phyloP scores from a whole-genome alignment of 2,113 vertebrate genomes.

The Bubo blakistoni region DNA sequence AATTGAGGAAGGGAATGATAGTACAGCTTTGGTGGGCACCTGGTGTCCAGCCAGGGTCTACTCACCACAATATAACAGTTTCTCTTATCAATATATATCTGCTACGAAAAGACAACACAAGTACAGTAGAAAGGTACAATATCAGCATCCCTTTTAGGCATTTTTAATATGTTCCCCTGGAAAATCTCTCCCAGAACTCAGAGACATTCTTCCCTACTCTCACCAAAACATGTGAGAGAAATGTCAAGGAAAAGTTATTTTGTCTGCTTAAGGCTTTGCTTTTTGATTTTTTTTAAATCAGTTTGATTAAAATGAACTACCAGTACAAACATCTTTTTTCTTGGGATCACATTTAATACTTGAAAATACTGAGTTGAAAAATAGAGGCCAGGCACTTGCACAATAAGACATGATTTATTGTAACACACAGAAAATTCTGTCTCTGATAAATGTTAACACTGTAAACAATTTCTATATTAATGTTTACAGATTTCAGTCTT shows the following conservation, averaged over 20 bases:
- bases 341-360: not conserved
- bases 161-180: not conserved
- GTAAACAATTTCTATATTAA: conserved; percentile 5
- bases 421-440: not conserved
- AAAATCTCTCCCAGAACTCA: not conserved
- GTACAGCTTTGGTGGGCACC: too few species aligned
- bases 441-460: conserved; percentile 12
- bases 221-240: not conserved
- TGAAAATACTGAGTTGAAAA: not conserved
- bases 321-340: not conserved
- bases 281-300: not conserved
- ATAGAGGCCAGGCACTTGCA: not conserved
- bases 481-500: not conserved
- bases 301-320: not conserved
- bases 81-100: not conserved
- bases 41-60: too few species aligned
- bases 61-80: not conserved
- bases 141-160: not conserved
- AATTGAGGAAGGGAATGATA: too few species aligned
- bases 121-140: not conserved
- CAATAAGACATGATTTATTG: not conserved
- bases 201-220: not conserved
- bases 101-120: not conserved
- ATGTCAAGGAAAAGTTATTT: not conserved
- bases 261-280: not conserved